Percentiles rank a stretch among this genome's conserved stretches.
phyloP scores from a whole-genome alignment of 2,888 invertebrate species.

The Cephus pygmeus region DNA sequence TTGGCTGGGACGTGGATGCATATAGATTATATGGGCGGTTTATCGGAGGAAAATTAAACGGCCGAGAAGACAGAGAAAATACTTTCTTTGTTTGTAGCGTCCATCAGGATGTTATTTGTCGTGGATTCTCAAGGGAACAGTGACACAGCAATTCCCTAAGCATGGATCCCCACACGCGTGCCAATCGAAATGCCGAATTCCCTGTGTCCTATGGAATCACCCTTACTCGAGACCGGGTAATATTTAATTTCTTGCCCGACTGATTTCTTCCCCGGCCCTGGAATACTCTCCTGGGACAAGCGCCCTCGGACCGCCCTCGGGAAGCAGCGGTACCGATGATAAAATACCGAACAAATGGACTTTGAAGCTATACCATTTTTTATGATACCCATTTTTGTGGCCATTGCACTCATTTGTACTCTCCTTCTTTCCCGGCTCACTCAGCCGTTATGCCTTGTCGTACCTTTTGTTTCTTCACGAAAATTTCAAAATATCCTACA shows the following conservation, averaged over 20 bases:
- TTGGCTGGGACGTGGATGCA: background rate
- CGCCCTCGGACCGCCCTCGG: slow-evolving; percentile 3
- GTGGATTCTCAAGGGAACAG: slow-evolving; percentile 41
- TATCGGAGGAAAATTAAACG: background rate
- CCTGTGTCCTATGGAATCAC: slow-evolving; percentile 21
- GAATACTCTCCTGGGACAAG: slow-evolving; percentile 16
- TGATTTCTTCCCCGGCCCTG: slow-evolving; percentile 39
- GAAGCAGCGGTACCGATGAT: slow-evolving; percentile 31
- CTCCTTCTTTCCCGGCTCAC: background rate
- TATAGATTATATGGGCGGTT: background rate
- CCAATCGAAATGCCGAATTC: slow-evolving; percentile 38
- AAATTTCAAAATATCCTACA: slow-evolving; percentile 19
- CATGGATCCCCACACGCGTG: slow-evolving; percentile 19
- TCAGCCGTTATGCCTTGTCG: slow-evolving; percentile 6
- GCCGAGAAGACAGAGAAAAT: background rate
- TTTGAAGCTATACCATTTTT: slow-evolving; percentile 39
- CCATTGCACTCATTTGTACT: slow-evolving; percentile 14
- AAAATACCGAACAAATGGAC: slow-evolving; percentile 46
- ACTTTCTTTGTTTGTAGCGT: slow-evolving; percentile 21
- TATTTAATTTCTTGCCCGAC: slow-evolving; percentile 61
- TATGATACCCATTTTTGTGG: slow-evolving; percentile 28
- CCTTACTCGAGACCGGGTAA: slow-evolving; percentile 44
- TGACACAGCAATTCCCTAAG: slow-evolving; percentile 33
- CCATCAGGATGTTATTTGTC: slow-evolving; percentile 50
- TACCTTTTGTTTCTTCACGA: slow-evolving; percentile 9